A percentile compares a stretch with the other conserved stretches of the same genome.
Evolutionary conservation across 2,113 vertebrate species (phyloP).

Genomic region (Pluvianellus socialis): DNA sequence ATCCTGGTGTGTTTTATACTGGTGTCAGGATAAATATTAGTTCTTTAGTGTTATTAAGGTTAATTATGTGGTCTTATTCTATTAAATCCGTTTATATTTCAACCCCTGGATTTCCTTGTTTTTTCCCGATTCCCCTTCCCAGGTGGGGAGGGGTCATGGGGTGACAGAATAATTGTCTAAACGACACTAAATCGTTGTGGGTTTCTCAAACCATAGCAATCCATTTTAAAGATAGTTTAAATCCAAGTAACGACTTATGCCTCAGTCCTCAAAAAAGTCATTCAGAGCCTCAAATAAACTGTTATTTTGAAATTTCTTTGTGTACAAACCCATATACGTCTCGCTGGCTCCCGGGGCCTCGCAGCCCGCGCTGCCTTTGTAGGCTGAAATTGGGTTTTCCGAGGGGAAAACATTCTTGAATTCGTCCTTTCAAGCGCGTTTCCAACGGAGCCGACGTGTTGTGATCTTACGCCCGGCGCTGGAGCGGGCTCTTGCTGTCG

Average conservation of each 20-base stretch:
- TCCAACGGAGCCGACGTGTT: neutral
- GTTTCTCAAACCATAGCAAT: too few relatives aligned
- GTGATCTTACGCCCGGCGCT: neutral
- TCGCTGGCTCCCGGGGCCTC: neutral
- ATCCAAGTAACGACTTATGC: neutral
- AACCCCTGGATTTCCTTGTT: too few relatives aligned
- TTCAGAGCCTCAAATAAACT: neutral
- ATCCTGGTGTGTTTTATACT: too few relatives aligned
- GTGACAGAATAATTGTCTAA: too few relatives aligned
- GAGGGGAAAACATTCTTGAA: neutral
- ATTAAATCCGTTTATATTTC: too few relatives aligned
- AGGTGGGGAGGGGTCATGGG: too few relatives aligned
- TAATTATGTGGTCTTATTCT: too few relatives aligned
- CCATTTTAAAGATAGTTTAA: neutral
- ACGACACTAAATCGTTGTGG: too few relatives aligned
- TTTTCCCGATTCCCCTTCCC: too few relatives aligned
- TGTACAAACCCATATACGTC: accelerated
- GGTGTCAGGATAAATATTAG: too few relatives aligned
- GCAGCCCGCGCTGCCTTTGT: neutral
- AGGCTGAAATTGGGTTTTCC: neutral
- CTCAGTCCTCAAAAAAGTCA: neutral
- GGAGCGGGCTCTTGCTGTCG: neutral
- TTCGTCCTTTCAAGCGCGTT: neutral
- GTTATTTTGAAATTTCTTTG: neutral
- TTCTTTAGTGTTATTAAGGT: too few relatives aligned